A percentile compares a stretch with the other conserved stretches of the same genome.
These are phyloP conservation scores for Gopherus flavomarginatus DNA, from an alignment of 2,113 vertebrate species.

Conservation along the genomic window DNA sequence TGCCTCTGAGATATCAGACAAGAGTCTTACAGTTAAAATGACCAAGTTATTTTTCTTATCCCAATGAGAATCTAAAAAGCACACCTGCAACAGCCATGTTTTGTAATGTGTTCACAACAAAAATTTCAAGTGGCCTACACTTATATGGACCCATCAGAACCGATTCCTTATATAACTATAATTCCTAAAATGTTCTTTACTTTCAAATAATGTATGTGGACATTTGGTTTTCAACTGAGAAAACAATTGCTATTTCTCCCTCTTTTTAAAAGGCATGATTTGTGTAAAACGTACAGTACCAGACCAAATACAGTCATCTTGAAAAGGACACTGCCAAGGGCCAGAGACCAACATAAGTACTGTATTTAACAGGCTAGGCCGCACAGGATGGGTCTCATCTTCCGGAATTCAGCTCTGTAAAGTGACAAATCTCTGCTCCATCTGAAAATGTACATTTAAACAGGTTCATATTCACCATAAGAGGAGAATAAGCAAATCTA, in stretches of 20 bases:
- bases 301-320: constrained; percentile 1
- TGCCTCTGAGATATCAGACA: constrained; percentile 27
- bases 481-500: accelerated
- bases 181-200: constrained; percentile 15
- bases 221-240: constrained; percentile 69
- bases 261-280: constrained; percentile 19
- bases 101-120: background rate
- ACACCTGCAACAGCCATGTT: background rate
- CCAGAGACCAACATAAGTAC: background rate
- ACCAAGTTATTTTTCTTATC: constrained; percentile 36
- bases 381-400: background rate
- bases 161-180: background rate
- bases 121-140: background rate
- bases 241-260: constrained; percentile 44
- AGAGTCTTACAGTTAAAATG: constrained; percentile 66
- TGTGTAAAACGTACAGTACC: background rate
- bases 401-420: background rate
- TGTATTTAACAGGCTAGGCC: background rate
- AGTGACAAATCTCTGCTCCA: background rate
- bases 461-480: background rate
- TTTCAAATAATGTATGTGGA: constrained; percentile 22
- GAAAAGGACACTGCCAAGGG: constrained; percentile 17
- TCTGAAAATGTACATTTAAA: constrained; percentile 31
- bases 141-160: background rate
- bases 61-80: background rate